Percentiles rank a stretch among this genome's conserved stretches.
These are phyloP conservation scores for Lasaia peninsularis DNA, from an alignment of 1,140 invertebrate genomes.

Conservation along the genomic window DNA sequence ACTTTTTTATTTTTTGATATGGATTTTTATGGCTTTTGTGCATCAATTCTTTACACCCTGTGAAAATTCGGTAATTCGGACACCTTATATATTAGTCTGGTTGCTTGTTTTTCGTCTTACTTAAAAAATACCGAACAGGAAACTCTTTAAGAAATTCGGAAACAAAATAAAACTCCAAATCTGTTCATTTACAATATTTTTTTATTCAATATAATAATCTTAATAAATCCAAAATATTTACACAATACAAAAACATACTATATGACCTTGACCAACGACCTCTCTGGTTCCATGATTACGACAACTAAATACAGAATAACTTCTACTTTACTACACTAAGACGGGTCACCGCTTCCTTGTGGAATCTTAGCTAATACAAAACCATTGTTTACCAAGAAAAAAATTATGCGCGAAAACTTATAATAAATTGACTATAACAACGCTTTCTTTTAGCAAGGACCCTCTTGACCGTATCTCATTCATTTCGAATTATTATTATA, in stretches of 20 bases:
- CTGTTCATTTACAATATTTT: slow-evolving; percentile 73
- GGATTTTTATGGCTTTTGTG: too few species aligned
- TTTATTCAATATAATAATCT: slow-evolving; percentile 78
- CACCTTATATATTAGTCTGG: too few species aligned
- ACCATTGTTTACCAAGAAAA: not conserved
- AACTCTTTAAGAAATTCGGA: not conserved
- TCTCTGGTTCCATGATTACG: slow-evolving; percentile 35
- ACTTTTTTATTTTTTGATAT: too few species aligned
- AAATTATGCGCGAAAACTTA: slow-evolving; percentile 5
- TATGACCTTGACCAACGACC: slow-evolving; percentile 61
- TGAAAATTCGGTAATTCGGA: too few species aligned
- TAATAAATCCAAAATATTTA: slow-evolving; percentile 77
- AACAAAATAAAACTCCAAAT: slow-evolving; percentile 37
- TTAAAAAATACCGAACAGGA: too few species aligned
- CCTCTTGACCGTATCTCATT: not conserved
- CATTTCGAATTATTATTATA: not conserved
- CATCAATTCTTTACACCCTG: too few species aligned
- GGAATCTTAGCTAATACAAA: not conserved
- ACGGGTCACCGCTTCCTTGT: slow-evolving; percentile 10
- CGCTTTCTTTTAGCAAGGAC: not conserved
- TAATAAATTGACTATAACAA: slow-evolving; percentile 6
- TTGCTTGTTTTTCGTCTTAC: too few species aligned
- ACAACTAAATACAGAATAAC: slow-evolving; percentile 32
- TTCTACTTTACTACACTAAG: slow-evolving; percentile 30
- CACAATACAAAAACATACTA: slow-evolving; percentile 76